A percentile compares a stretch with the other conserved stretches of the same genome.
phyloP scores from a whole-genome alignment of 2,113 vertebrate genomes.

The Philantomba maxwellii region DNA sequence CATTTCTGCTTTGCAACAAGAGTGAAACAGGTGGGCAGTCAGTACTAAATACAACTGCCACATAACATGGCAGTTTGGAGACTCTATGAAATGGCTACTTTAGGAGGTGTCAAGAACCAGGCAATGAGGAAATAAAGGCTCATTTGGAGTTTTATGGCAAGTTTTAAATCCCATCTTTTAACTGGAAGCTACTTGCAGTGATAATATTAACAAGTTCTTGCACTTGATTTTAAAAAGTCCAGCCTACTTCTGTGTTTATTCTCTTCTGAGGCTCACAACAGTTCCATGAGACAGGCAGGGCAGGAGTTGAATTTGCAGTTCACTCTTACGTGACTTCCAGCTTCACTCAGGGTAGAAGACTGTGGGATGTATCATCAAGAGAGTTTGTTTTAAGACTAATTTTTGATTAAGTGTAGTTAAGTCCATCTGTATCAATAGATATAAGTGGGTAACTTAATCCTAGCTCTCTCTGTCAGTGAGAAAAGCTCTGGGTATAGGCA shows the following conservation, averaged over 20 bases:
- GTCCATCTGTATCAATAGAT: conserved; percentile 10
- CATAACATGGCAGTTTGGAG: not conserved
- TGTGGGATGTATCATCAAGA: not conserved
- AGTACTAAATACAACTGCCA: not conserved
- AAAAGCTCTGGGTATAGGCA: not conserved
- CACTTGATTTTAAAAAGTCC: conserved; percentile 3
- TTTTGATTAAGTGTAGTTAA: not conserved
- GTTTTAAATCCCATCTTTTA: conserved; percentile 14
- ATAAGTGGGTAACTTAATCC: not conserved
- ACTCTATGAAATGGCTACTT: not conserved
- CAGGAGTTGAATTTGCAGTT: not conserved
- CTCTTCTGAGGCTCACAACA: not conserved
- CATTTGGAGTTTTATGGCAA: not conserved
- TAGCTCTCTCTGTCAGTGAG: not conserved
- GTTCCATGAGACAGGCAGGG: not conserved
- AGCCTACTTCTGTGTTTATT: not conserved
- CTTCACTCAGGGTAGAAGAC: not conserved
- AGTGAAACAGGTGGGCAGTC: not conserved
- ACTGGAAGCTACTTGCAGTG: not conserved
- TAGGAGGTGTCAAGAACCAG: not conserved
- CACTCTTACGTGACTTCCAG: conserved; percentile 8
- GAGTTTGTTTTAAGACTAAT: conserved; percentile 29
- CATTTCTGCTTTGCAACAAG: not conserved
- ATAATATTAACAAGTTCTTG: not conserved
- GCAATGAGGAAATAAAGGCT: not conserved